These are phyloP conservation scores for Proterorhinus semilunaris DNA, from an alignment of 2,113 vertebrate species.

Conservation along the genomic window DNA sequence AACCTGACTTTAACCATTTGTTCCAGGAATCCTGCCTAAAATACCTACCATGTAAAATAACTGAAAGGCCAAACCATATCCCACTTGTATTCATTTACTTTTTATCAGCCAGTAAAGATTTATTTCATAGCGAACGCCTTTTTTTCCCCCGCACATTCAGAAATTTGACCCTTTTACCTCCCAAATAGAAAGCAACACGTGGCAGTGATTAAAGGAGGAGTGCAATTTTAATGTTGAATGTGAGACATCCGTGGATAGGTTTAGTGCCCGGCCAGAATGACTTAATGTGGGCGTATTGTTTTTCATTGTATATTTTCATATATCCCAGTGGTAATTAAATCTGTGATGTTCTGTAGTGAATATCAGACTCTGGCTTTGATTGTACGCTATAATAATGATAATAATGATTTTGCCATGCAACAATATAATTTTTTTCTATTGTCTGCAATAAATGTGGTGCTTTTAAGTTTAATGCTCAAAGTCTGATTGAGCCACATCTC, in stretches of 20 bases:
- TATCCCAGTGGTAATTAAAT: slow-evolving; percentile 20
- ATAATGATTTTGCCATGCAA: slow-evolving; percentile 35
- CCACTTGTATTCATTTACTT: slow-evolving; percentile 60
- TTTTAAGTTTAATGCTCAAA: slow-evolving; percentile 15
- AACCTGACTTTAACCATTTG: slow-evolving; percentile 71
- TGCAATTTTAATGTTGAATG: slow-evolving; percentile 38
- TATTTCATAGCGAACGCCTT: slow-evolving; percentile 59
- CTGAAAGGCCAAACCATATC: slow-evolving; percentile 70
- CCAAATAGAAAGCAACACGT: slow-evolving; percentile 60
- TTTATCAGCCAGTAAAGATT: slow-evolving; percentile 65
- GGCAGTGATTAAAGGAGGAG: slow-evolving; percentile 54
- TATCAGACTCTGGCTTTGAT: slow-evolving; percentile 42
- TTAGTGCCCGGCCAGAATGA: slow-evolving; percentile 23
- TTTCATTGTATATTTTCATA: no score
- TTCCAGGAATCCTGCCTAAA: slow-evolving; percentile 66
- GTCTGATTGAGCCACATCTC: slow-evolving; percentile 17
- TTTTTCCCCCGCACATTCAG: slow-evolving; percentile 63
- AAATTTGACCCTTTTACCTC: slow-evolving; percentile 57
- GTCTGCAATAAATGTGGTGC: slow-evolving; percentile 20
- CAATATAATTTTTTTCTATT: slow-evolving; percentile 32
- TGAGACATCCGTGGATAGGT: slow-evolving; percentile 24
- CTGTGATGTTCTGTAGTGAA: slow-evolving; percentile 38
- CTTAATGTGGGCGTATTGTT: slow-evolving; percentile 17
- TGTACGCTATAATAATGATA: slow-evolving; percentile 49
- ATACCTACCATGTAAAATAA: slow-evolving; percentile 68